These are phyloP conservation scores for Piezodorus guildinii DNA, from an alignment of 1,140 invertebrate genomes.

Conservation along the genomic window DNA sequence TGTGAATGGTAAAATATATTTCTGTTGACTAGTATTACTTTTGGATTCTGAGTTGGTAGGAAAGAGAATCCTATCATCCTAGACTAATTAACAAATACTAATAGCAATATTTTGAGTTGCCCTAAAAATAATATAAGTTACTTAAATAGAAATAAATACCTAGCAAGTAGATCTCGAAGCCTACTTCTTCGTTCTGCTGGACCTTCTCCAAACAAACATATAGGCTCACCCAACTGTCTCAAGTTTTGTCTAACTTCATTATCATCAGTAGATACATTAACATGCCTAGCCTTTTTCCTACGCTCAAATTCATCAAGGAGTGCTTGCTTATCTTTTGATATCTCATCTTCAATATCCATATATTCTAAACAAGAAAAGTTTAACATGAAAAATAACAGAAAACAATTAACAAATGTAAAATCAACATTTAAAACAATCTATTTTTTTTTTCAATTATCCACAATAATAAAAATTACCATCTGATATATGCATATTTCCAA, in stretches of 20 bases:
- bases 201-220: conserved; percentile 94
- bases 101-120: no score
- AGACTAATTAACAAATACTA: no score
- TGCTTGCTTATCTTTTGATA: conserved; percentile 76
- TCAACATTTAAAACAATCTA: no score
- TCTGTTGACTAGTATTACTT: no score
- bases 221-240: conserved; percentile 81
- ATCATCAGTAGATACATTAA: conserved; percentile 89
- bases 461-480: conserved; percentile 42
- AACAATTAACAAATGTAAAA: no score
- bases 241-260: conserved; percentile 84
- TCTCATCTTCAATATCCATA: conserved; percentile 81
- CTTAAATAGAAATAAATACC: conserved; percentile 32
- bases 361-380: conserved; percentile 53
- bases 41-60: no score
- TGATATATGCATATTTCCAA: conserved; percentile 55
- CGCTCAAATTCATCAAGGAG: conserved; percentile 84
- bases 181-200: conserved; percentile 85
- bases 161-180: conserved; percentile 77
- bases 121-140: no score
- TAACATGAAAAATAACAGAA: conserved; percentile 14
- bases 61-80: no score
- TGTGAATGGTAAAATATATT: no score
- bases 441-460: background rate
- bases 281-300: conserved; percentile 77